Evolutionary conservation across 2,113 vertebrate species (phyloP).

Genomic region (Chamaetylas fuelleborni): DNA sequence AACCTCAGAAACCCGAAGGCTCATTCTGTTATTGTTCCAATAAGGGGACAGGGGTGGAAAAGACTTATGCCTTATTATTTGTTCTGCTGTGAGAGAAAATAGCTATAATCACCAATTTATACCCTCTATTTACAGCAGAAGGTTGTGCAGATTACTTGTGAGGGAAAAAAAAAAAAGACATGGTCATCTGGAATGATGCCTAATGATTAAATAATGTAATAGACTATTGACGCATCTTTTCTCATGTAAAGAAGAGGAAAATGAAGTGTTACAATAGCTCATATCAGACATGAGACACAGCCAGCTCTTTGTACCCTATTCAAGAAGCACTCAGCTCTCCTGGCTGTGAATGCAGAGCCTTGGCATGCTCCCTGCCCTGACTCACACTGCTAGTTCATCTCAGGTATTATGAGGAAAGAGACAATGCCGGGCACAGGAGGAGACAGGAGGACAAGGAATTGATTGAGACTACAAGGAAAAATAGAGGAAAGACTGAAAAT

Average conservation of each 20-base stretch:
- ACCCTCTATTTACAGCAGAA: neutral
- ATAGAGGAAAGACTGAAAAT: neutral
- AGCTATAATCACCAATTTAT: neutral
- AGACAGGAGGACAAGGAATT: neutral
- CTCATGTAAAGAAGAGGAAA: neutral
- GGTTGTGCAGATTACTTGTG: neutral
- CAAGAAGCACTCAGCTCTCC: neutral
- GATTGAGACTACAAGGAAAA: neutral
- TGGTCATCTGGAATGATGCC: neutral
- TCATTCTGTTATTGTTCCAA: neutral
- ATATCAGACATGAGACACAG: neutral
- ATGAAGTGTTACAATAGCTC: neutral
- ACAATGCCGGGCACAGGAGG: neutral
- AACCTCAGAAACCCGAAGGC: neutral
- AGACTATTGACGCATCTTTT: neutral
- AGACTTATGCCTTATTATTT: neutral
- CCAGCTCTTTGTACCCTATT: neutral
- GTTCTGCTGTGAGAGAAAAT: neutral
- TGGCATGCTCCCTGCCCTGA: neutral
- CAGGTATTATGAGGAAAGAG: neutral
- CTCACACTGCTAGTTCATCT: neutral
- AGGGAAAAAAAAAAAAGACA: neutral
- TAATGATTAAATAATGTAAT: neutral
- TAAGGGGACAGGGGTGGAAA: neutral
- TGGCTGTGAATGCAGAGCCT: neutral